Conservation (phyloP, 2,797 vertebrate genomes). For the Anableps anableps region DNA sequence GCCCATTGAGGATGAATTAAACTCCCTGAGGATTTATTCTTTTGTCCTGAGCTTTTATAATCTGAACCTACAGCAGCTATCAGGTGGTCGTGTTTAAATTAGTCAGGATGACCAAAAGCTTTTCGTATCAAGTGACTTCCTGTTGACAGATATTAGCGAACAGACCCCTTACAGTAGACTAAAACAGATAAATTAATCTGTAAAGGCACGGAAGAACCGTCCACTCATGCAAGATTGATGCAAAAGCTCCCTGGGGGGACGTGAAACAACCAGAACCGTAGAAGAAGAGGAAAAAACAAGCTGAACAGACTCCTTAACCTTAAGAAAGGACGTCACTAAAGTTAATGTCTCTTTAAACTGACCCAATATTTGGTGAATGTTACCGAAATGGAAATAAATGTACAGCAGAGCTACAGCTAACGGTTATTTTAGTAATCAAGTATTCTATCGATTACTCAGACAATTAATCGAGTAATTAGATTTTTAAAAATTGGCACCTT, state of each 20-base stretch:
- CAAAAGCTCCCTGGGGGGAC: not conserved
- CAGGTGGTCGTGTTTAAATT: not conserved
- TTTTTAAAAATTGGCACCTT: too few relatives aligned
- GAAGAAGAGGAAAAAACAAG: too few relatives aligned
- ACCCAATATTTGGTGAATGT: too few relatives aligned
- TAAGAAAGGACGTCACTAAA: too few relatives aligned
- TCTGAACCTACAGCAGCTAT: not conserved
- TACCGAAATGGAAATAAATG: too few relatives aligned
- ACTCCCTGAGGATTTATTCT: constrained; percentile 5
- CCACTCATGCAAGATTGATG: not conserved
- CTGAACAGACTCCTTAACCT: too few relatives aligned
- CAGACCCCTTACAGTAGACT: not conserved
- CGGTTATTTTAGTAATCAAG: too few relatives aligned
- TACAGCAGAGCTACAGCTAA: too few relatives aligned
- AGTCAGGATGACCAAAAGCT: not conserved
- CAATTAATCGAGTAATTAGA: too few relatives aligned
- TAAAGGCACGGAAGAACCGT: not conserved
- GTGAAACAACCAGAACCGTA: not conserved
- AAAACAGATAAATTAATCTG: not conserved
- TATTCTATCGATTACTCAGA: too few relatives aligned
- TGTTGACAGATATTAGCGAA: too few relatives aligned
- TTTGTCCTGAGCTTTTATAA: constrained; percentile 4
- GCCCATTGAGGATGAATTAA: not conserved
- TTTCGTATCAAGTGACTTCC: not conserved
- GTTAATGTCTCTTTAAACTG: too few relatives aligned